Evolutionary conservation across 2,888 invertebrate species (phyloP).

Genomic region (Allolobophora icterica): DNA sequence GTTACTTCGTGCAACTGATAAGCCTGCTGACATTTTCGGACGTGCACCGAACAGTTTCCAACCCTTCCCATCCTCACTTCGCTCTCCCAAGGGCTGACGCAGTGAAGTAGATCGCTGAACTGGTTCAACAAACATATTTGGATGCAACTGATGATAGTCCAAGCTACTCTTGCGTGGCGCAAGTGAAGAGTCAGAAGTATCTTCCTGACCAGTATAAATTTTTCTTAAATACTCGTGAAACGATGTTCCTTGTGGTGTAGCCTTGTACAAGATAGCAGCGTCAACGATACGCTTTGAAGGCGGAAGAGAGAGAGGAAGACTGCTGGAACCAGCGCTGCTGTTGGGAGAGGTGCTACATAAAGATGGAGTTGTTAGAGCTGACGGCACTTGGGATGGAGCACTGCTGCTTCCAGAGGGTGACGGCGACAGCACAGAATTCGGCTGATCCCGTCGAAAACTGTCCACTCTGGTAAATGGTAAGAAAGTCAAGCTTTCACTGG

Average conservation of each 20-base stretch:
- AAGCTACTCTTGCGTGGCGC: not conserved
- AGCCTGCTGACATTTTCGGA: not conserved
- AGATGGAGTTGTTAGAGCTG: not conserved
- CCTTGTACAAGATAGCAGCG: not conserved
- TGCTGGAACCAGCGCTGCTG: constrained; percentile 14
- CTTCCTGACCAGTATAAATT: not conserved
- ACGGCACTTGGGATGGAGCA: not conserved
- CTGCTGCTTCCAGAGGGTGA: not conserved
- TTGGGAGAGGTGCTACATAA: not conserved
- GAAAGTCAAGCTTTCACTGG: constrained; percentile 20
- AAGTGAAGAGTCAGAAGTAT: not conserved
- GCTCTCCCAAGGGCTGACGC: not conserved
- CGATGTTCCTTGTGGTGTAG: not conserved
- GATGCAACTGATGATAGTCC: not conserved
- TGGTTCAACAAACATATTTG: not conserved
- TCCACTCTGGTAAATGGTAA: not conserved
- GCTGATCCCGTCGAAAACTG: constrained; percentile 12
- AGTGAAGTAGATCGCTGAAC: constrained; percentile 21
- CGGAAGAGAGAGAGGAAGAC: constrained; percentile 4
- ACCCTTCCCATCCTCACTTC: not conserved
- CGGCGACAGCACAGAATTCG: not conserved
- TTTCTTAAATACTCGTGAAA: not conserved
- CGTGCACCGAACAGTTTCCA: not conserved
- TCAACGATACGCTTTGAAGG: not conserved
- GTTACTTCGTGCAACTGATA: constrained; percentile 11